These are phyloP conservation scores for Temnothorax rugatulus DNA, from an alignment of 2,888 invertebrate genomes.

Conservation along the genomic window DNA sequence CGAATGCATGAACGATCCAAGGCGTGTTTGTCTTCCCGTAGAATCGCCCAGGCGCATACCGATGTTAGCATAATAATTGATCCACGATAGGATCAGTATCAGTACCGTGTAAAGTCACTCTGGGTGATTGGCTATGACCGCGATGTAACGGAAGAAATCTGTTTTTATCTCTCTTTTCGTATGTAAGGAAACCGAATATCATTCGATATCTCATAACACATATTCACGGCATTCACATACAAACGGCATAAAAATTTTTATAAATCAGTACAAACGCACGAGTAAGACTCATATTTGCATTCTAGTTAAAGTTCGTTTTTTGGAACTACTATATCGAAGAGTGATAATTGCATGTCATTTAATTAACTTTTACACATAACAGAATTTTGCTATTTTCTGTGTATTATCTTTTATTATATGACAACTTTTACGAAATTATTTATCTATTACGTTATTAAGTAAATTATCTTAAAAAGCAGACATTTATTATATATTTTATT, in stretches of 20 bases:
- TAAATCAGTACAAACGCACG: background rate
- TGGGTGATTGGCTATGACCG: constrained; percentile 28
- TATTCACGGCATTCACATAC: background rate
- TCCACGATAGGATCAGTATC: constrained; percentile 65
- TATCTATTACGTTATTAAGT: background rate
- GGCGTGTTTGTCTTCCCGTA: constrained; percentile 67
- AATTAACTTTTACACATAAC: background rate
- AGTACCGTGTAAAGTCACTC: constrained; percentile 38
- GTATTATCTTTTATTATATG: background rate
- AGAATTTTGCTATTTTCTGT: background rate
- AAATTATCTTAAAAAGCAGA: background rate
- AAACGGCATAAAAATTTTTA: background rate
- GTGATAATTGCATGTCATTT: background rate
- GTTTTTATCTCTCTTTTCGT: background rate
- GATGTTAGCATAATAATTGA: constrained; percentile 63
- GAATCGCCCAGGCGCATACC: constrained; percentile 41
- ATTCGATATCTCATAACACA: background rate
- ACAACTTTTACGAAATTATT: background rate
- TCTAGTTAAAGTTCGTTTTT: background rate
- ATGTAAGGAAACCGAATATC: background rate
- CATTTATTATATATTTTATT: background rate
- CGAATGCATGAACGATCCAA: constrained; percentile 59
- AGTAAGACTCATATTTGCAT: background rate
- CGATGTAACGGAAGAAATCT: constrained; percentile 22
- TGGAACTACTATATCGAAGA: background rate